Evolutionary conservation across 2,888 invertebrate species (phyloP).

Genomic region (Macaria notata): DNA sequence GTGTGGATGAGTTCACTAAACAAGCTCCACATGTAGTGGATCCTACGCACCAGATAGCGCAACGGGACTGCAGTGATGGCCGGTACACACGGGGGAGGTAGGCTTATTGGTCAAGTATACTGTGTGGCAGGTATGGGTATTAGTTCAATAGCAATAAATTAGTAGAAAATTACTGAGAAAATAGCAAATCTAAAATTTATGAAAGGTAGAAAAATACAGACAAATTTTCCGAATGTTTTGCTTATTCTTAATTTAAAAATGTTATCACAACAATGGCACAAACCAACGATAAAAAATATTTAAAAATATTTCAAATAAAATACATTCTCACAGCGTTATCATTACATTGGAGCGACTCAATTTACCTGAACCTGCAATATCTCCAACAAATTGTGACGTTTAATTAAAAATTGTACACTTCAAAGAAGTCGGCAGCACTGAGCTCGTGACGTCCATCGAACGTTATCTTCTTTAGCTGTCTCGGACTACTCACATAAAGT

Average conservation of each 20-base stretch:
- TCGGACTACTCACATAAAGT: constrained; percentile 39
- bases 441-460: constrained; percentile 9
- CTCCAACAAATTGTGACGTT: constrained; percentile 11
- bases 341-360: constrained; percentile 2
- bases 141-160: too few relatives aligned
- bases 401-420: constrained; percentile 17
- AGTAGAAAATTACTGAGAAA: too few relatives aligned
- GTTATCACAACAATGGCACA: too few relatives aligned
- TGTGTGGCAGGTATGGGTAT: too few relatives aligned
- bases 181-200: too few relatives aligned
- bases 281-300: too few relatives aligned
- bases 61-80: constrained; percentile 44
- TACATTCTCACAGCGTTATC: too few relatives aligned
- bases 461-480: constrained; percentile 10
- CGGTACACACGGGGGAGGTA: constrained; percentile 37
- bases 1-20: constrained; percentile 48
- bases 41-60: constrained; percentile 64
- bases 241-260: too few relatives aligned
- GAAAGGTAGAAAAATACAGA: too few relatives aligned
- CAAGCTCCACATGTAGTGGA: constrained; percentile 57
- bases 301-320: too few relatives aligned
- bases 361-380: constrained; percentile 5
- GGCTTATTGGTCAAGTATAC: background rate
- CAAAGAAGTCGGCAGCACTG: constrained; percentile 12
- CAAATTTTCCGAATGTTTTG: too few relatives aligned